Base-by-base conservation (phyloP, 2,888 invertebrate species). In the Mycalesis mineus region DNA sequence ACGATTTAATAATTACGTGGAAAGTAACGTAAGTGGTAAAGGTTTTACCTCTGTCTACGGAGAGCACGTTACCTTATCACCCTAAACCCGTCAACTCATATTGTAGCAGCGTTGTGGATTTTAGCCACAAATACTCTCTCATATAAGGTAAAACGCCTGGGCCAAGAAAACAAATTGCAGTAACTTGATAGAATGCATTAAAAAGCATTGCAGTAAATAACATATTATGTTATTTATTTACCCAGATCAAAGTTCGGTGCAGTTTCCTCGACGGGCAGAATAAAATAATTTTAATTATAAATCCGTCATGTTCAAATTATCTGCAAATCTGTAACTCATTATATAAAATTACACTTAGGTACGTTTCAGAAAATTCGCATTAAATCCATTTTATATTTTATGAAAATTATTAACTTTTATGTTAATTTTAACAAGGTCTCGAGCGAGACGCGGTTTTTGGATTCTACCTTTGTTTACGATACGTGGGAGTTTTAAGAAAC, bases 381-480 rank as follows among this genome's bases (percentile, higher is more conserved):
- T 29, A 22, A 49, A 49, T 22, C 22, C 37, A 37, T 49, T 51
- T 51, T 40, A 13, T 29, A 31, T 15, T 39, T 51, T 39, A 29
- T 2, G 51, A 31, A 49, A 41, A 41, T 51, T 29, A 45, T 14
- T 31, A 47, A 33, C n/a, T 33, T n/a, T 47, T n/a, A 52, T 42
- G 52, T 9, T 52, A 42, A 52, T 52, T 31, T 22, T 11, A 41
- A 55, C 55, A 36, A 52, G 58, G 52, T 52, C 48, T 42, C n/a
- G 15, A 13, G 17, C 36, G 36, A 47, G 55, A 45, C 55, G 55
- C 29, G 42, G 40, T 33, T 17, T 36, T 42, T 40, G 39, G 8
- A 66, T 65, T 65, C 31, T 52, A 69, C 72, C 77, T 78, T 78
- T 75, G 72, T 72, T 63, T 41, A 61, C 41, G 65, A 60, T 57